phyloP scores from a whole-genome alignment of 2,113 vertebrate species.

The Protomyctophum bolini region DNA sequence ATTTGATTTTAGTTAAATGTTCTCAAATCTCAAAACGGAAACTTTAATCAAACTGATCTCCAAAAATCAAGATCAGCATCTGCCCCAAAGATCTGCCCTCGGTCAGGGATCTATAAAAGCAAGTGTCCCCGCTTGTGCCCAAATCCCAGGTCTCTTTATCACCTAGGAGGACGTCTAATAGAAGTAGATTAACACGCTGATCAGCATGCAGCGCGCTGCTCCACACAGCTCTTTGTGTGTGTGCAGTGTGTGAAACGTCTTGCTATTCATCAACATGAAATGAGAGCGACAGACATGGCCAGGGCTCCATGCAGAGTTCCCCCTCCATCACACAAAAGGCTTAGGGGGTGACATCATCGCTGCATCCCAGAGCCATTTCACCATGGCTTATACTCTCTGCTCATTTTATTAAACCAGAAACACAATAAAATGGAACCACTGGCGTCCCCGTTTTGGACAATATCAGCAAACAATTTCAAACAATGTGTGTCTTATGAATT shows the following conservation, averaged over 20 bases:
- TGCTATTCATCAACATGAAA: constrained; percentile 60
- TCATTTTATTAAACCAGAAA: constrained; percentile 4
- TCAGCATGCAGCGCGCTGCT: constrained; percentile 38
- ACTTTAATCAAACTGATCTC: no score
- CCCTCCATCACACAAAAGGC: constrained; percentile 46
- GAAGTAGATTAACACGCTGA: constrained; percentile 53
- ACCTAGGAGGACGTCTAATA: constrained; percentile 46
- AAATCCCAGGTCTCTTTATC: constrained; percentile 41
- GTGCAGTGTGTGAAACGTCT: constrained; percentile 52
- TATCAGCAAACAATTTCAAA: no score
- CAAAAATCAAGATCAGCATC: no score
- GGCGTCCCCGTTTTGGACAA: no score
- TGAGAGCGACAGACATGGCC: constrained; percentile 48
- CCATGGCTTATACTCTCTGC: constrained; percentile 26
- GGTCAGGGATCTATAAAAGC: no score
- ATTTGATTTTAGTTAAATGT: no score
- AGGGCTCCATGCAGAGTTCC: constrained; percentile 36
- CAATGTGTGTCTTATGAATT: no score
- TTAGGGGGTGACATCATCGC: constrained; percentile 69
- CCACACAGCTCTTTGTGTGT: constrained; percentile 49
- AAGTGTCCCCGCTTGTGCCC: neutral
- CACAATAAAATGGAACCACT: constrained; percentile 1
- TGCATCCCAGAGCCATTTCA: constrained; percentile 31
- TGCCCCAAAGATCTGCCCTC: no score
- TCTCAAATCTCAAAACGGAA: no score